Base-by-base conservation (phyloP, 2,888 invertebrate species). In the Metalampra italica region DNA sequence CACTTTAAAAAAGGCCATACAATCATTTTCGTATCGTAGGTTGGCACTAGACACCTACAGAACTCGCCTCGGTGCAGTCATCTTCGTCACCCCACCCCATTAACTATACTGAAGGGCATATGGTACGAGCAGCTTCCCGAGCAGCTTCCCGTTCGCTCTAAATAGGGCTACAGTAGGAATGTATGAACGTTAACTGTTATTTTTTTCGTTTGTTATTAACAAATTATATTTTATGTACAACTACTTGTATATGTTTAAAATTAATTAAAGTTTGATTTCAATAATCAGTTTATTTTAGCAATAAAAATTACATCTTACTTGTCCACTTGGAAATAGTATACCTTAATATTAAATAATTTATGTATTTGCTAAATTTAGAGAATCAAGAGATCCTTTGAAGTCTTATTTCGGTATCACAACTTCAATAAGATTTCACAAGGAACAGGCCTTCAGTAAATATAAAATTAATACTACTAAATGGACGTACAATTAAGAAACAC, bases 311-410 rank as follows among this genome's bases (percentile, higher is more conserved):
- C 74, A 80, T 75, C 75, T 78, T 78, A 80, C 61, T 66, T 71
- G 68, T 61, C 62, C 62, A 64, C 54, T 60, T 77, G 74, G 74
- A 76, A 72, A 76, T 71, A 64, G 36, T 59, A 72, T 64, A 75
- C 60, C 79, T 78, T 82, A 81, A 68, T 67, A 78, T 77, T 78
- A 83, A 85, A 84, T 83, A 80, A 82, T 82, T 82, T 81, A 80
- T 82, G 82, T 81, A 80, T 73, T 73, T 68, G 62, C 80, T 82
- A 79, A 75, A 75, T 78, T 76, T 78, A 78, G 69, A 78, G 71
- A 70, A 78, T 79, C n/a, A 22, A 82, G 81, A 14, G 13, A 39
- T 12, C 5, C 22, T 3, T 3, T 39, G n/a, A 39, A 39, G n/a
- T 36, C n/a, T 39, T 39, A 14, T 39, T 39, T 8, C 8, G 14